These are phyloP conservation scores for Ceyx erithaca DNA, from an alignment of 2,797 vertebrate genomes.

Conservation along the genomic window DNA sequence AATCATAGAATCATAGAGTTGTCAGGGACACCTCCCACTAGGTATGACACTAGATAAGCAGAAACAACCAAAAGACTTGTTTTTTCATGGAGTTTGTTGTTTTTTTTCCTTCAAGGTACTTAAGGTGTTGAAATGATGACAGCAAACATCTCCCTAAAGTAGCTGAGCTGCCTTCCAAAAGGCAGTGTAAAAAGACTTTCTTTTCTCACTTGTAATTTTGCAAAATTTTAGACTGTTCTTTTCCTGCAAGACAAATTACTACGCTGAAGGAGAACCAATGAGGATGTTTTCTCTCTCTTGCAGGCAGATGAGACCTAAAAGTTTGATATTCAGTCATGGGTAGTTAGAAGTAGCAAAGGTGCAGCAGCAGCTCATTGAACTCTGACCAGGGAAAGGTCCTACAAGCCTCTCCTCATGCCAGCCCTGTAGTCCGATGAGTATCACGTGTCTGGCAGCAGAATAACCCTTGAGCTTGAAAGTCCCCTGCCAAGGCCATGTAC, in stretches of 20 bases:
- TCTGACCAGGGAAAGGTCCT: not conserved
- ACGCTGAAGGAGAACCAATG: not conserved
- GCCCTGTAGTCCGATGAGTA: accelerated
- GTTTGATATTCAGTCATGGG: not conserved
- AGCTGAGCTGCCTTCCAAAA: not conserved
- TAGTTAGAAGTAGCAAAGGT: not conserved
- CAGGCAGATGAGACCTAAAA: not conserved
- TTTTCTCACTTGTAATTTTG: not conserved
- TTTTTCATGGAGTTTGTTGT: not conserved
- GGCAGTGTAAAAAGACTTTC: not conserved
- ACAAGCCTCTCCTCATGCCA: not conserved
- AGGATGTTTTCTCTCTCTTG: not conserved
- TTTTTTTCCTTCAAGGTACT: not conserved
- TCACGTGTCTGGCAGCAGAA: not conserved
- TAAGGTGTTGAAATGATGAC: not conserved
- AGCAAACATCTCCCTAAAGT: not conserved
- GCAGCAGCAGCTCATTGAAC: not conserved
- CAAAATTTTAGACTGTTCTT: not conserved
- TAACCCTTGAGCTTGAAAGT: not conserved
- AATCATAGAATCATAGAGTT: not conserved
- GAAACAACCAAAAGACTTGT: accelerated
- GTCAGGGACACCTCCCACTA: too few relatives aligned
- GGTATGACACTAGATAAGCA: not conserved
- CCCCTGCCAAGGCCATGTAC: not conserved
- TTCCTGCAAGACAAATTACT: not conserved